phyloP scores from a whole-genome alignment of 1,140 invertebrate species.

The Anoplolepis gracilipes region DNA sequence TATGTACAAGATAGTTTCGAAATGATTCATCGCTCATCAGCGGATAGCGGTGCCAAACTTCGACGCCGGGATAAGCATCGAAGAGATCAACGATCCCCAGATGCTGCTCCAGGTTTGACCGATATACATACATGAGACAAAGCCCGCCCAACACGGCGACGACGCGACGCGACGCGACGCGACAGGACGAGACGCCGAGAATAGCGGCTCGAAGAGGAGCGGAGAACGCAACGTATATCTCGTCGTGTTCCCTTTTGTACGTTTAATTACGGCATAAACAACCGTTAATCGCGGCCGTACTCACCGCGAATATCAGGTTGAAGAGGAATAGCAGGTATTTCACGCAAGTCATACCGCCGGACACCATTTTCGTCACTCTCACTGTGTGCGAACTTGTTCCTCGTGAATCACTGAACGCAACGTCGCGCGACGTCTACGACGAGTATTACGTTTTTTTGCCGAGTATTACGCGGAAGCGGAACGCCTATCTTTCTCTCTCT shows the following conservation, averaged over 20 bases:
- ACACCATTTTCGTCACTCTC: conserved; percentile 87
- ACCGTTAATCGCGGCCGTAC: conserved; percentile 66
- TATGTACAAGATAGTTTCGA: too few species aligned
- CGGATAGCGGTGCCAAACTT: neutral
- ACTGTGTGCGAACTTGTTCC: conserved; percentile 18
- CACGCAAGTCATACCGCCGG: conserved; percentile 91
- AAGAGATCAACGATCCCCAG: neutral
- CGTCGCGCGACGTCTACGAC: neutral
- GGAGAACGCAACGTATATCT: neutral
- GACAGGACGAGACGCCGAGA: conserved; percentile 22
- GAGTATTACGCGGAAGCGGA: neutral
- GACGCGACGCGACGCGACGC: conserved; percentile 7
- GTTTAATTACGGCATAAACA: too few species aligned
- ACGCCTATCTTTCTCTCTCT: neutral
- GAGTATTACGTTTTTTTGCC: neutral
- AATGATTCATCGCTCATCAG: neutral
- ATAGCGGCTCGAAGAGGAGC: conserved; percentile 3
- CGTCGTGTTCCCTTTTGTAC: neutral
- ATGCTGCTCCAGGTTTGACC: conserved; percentile 24
- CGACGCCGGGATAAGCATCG: neutral
- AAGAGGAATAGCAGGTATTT: conserved; percentile 94
- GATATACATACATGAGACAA: conserved; percentile 29
- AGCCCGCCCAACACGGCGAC: conserved; percentile 5
- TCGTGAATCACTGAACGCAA: neutral
- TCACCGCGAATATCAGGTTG: conserved; percentile 94